phyloP scores from a whole-genome alignment of 2,113 vertebrate genomes.

The Eptesicus fuscus region DNA sequence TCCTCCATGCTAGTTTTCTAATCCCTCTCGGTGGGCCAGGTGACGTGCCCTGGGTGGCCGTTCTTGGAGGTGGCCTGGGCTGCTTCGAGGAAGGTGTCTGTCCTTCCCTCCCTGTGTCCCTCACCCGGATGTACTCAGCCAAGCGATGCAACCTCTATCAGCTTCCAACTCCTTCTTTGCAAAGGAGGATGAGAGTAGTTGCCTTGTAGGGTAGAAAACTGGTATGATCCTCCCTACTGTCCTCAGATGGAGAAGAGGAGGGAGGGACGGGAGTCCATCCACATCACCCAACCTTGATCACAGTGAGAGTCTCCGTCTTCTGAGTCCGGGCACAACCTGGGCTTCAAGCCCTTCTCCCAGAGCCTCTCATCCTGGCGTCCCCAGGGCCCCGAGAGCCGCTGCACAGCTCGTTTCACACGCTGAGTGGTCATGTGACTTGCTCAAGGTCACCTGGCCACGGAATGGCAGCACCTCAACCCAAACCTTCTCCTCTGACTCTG shows the following conservation, averaged over 20 bases:
- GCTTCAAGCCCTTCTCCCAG: not conserved
- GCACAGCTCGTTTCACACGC: fast-evolving
- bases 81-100: not conserved
- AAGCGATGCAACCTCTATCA: no score
- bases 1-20: not conserved
- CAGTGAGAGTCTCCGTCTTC: not conserved
- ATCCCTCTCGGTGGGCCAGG: not conserved
- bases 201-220: no score
- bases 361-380: fast-evolving
- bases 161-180: no score
- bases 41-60: not conserved
- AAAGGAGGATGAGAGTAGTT: no score
- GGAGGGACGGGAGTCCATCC: fast-evolving
- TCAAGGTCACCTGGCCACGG: not conserved
- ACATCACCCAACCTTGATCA: fast-evolving
- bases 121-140: no score
- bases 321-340: not conserved
- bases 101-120: not conserved
- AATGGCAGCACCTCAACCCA: fast-evolving
- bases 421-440: not conserved
- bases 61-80: not conserved
- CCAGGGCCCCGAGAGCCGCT: fast-evolving
- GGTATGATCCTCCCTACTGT: no score
- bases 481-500: fast-evolving
- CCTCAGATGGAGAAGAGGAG: not conserved